Conservation (phyloP, 2,888 invertebrate genomes). For the Melanargia galathea region DNA sequence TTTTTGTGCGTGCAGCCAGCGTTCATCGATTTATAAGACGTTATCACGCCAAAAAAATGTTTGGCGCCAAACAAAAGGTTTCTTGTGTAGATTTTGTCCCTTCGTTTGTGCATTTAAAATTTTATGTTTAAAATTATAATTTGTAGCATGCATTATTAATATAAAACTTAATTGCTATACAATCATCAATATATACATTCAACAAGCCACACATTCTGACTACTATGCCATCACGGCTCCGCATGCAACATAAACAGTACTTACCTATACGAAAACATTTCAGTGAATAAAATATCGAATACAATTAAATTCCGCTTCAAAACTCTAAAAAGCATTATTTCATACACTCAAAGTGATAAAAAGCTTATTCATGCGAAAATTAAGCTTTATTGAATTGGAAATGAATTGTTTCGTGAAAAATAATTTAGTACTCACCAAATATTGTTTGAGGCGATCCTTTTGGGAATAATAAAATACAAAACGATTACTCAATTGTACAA, state of each 20-base stretch:
- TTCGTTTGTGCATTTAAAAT: no score
- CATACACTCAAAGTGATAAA: constrained; percentile 10
- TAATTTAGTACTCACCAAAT: constrained; percentile 61
- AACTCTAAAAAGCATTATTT: constrained; percentile 17
- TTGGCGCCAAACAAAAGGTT: not conserved
- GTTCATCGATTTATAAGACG: no score
- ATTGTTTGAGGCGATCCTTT: constrained; percentile 76
- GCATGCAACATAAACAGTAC: no score
- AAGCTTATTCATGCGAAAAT: constrained; percentile 10
- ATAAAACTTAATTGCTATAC: no score
- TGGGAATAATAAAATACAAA: constrained; percentile 52
- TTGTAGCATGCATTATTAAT: no score
- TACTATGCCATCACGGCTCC: no score
- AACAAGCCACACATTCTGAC: no score
- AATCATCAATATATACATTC: no score
- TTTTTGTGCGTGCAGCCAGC: no score
- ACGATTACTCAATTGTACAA: constrained; percentile 38
- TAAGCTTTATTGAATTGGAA: constrained; percentile 13
- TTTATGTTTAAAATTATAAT: no score
- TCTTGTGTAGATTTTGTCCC: not conserved
- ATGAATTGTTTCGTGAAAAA: constrained; percentile 6
- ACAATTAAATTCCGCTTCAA: not conserved
- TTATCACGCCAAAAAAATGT: not conserved
- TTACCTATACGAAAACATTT: no score
- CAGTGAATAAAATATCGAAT: not conserved